Base-by-base conservation (phyloP, 2,113 vertebrate genomes). In the Gasterosteus nipponicus region DNA sequence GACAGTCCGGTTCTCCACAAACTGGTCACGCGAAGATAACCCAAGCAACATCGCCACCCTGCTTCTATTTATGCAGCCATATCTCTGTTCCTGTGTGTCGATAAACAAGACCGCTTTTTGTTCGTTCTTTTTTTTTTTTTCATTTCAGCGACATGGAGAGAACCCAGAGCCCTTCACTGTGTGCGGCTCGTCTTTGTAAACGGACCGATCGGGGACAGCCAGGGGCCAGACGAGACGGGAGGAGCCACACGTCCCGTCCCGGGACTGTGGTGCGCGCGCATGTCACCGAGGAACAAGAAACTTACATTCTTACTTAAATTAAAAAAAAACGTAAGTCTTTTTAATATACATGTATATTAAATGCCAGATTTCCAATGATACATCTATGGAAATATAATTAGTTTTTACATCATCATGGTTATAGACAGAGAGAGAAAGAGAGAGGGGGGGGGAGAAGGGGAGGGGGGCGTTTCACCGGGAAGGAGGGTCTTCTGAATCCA, bases 401-500 rank as follows among this genome's bases (percentile, higher is more conserved):
- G 5, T 38, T 38, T 38, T 38, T 38, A 38, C 35, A 38, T 38
- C 6, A 38, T 38, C 35, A 38, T 78, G 51, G 71, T 69, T 2
- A n/a, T 15, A 16, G 44, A 49, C 77, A 51, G 62, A 53, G 77
- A n/a, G 69, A 59, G 61, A 39, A 57, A 33, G 41, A 22, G 42
- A n/a, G 56, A 18, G 46, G 65, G 15, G 46, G 64, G 33, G 51
- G 2, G 51, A 26, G 11, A 58, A 80, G 10, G 77, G 79, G 69
- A 49, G 66, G 0, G 87, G 92, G 94, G 94, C 92, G 93, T 94
- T 73, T 82, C 60, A 88, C 77, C 75, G 72, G 67, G 92, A 92
- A 94, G 96, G 96, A 93, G 95, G 95, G 93, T 84, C 95, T 89
- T 94, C 87, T 76, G 83, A 91, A 93, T 92, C 95, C 95, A 94